Evolutionary conservation across 2,888 invertebrate genomes (phyloP), one percentile per base, ranked within the genome.

Genomic region (Yponomeuta sedellus): DNA sequence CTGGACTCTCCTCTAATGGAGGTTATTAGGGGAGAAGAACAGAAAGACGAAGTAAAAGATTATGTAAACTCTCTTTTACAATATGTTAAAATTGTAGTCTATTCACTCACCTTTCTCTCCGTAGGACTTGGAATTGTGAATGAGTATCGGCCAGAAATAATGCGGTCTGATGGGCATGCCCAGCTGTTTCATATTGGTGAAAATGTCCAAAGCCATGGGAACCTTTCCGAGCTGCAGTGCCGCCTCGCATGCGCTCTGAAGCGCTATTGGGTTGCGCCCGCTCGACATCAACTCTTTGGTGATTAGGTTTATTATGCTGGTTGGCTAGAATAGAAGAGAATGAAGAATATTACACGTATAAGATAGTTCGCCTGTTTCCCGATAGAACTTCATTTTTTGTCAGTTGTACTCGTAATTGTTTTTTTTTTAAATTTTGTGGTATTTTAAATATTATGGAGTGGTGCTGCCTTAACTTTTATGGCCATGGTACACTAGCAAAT

Each of bases 101-200:
- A 64, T 40, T 11, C 8, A 66, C 69, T 64, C 73, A 92, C 92
- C 92, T 75, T 82, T 84, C 70, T 94, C 94, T 0, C 94, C 94
- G 66, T 87, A 82, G 25, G 77, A 80, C 64, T 83, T 86, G 0
- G 90, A 86, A 10, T 82, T 84, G 1, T 91, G 82, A 22, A 94
- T 64, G 62, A 95, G 68, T 65, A 94, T 78, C 0, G 94, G 94
- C 94, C 94, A 94, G 75, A 94, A 94, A 75, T 92, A 95, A 71
- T 95, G 94, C 0, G 93, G 88, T 19, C 93, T 85, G 5, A 93
- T 19, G 0, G 85, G 79, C 70, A 91, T 72, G 0, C 83, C 83
- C 0, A 84, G 66, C 22, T 83, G 79, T 64, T 87, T 83, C 88
- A 92, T 91, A 8, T 83, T 74, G 0, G 78, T 78, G 61, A 93